These are phyloP conservation scores for Jaculus jaculus DNA, from an alignment of 2,113 vertebrate genomes.

Conservation along the genomic window DNA sequence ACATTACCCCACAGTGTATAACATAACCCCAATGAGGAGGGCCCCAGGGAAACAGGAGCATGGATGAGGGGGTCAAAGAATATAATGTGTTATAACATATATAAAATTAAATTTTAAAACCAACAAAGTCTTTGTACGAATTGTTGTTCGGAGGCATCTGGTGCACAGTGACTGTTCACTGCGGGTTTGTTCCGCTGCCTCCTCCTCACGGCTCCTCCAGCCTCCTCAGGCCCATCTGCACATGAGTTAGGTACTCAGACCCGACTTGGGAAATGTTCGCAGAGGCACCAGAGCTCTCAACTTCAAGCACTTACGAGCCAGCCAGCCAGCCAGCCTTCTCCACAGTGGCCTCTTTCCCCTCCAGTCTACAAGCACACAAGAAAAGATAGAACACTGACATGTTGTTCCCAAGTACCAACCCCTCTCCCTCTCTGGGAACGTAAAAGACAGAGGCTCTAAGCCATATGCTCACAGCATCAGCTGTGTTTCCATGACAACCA, in stretches of 20 bases:
- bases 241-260: not conserved
- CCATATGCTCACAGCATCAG: slow-evolving; percentile 76
- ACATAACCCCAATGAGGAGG: no score
- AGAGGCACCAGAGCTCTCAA: slow-evolving; percentile 3
- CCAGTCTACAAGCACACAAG: slow-evolving; percentile 14
- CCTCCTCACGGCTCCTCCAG: not conserved
- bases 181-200: not conserved
- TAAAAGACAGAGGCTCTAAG: slow-evolving; percentile 66
- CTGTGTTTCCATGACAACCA: slow-evolving; percentile 75
- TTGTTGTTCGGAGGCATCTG: not conserved
- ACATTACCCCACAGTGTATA: no score
- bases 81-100: no score
- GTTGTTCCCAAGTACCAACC: slow-evolving; percentile 56
- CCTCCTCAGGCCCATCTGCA: not conserved
- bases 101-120: no score
- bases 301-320: not conserved
- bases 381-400: slow-evolving; percentile 46
- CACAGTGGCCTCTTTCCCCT: not conserved
- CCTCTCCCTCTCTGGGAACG: slow-evolving; percentile 54
- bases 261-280: not conserved
- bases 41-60: no score
- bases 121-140: not conserved
- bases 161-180: not conserved
- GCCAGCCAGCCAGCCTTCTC: not conserved
- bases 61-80: no score